Evolutionary conservation across 2,113 vertebrate species (phyloP), one percentile per base, ranked within the genome.

Genomic region (Tauraco erythrolophus): DNA sequence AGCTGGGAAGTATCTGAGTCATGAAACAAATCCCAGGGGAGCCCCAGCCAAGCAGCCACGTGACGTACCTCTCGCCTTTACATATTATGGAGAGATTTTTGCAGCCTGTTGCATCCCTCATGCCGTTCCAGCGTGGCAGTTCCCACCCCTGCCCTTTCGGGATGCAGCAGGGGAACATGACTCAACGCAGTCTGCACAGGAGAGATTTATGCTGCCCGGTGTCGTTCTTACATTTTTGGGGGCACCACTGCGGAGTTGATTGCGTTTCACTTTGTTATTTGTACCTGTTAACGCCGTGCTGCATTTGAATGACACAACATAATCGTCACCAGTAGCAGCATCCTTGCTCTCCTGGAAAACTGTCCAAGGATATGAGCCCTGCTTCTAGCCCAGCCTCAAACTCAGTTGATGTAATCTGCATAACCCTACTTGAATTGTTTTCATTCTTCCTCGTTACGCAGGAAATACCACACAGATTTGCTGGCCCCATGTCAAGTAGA

Each of bases 281-380:
- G 61, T 57, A 43, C 37, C 78, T 25, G 25, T 43, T 11, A 3
- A 10, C 0, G 54, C 19, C 64, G 74, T 3, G 37, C 74, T 81
- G 83, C 7, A 0, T 7, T 14, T 2, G 10, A 46, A 5, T 17
- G 45, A 3, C 53, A 8, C 12, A 2, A 0, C 4, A 4, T 1
- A 43, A 45, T 30, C 37, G 1, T 27, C 31, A 23, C n/a, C 65
- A 5, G 50, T 0, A 13, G 60, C 69, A 10, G 10, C 0, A 25
- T 3, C 43, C 45, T 79, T 9, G 30, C 28, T 71, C 41, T 64
- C 6, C 0, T 21, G 14, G 51, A 46, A 27, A 84, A 53, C 19
- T 66, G 37, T 33, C 70, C 51, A 30, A n/a, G 50, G 46, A 46
- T 2, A 22, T 0, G 39, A 90, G 39, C 57, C 65, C 66, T 7